Conservation (phyloP, 2,113 vertebrate species). For the Zosterops borbonicus region DNA sequence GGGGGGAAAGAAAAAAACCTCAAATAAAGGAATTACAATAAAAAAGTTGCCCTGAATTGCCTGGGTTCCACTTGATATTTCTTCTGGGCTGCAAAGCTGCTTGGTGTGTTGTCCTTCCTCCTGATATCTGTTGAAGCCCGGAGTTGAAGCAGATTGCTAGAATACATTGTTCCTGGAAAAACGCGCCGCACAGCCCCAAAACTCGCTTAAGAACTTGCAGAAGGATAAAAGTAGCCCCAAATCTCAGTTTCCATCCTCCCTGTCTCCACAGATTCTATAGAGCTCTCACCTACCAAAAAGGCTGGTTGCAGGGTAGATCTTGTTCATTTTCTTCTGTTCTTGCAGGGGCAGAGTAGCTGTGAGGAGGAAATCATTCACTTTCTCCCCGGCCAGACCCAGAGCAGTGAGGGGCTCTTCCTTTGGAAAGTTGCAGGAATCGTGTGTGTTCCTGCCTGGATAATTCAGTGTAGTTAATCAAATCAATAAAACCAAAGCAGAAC, state of each 20-base stretch:
- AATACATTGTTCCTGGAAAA: slow-evolving; percentile 61
- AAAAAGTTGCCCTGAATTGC: not conserved
- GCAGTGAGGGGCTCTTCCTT: not conserved
- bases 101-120: not conserved
- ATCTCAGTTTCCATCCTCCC: not conserved
- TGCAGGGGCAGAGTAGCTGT: not conserved
- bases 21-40: not conserved
- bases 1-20: not conserved
- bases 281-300: not conserved
- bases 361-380: not conserved
- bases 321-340: not conserved
- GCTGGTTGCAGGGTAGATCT: not conserved
- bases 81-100: not conserved
- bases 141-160: slow-evolving; percentile 27
- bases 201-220: slow-evolving; percentile 45
- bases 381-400: not conserved
- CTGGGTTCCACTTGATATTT: not conserved
- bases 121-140: not conserved
- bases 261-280: not conserved
- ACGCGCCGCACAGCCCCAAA: not conserved
- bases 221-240: not conserved
- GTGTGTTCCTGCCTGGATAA: slow-evolving; percentile 13
- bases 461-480: slow-evolving; percentile 24
- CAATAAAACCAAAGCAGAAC: slow-evolving; percentile 2
- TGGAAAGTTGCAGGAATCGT: slow-evolving; percentile 25